Conservation (phyloP, 2,113 vertebrate genomes). For the Gnathonemus echidnorhynchus region DNA sequence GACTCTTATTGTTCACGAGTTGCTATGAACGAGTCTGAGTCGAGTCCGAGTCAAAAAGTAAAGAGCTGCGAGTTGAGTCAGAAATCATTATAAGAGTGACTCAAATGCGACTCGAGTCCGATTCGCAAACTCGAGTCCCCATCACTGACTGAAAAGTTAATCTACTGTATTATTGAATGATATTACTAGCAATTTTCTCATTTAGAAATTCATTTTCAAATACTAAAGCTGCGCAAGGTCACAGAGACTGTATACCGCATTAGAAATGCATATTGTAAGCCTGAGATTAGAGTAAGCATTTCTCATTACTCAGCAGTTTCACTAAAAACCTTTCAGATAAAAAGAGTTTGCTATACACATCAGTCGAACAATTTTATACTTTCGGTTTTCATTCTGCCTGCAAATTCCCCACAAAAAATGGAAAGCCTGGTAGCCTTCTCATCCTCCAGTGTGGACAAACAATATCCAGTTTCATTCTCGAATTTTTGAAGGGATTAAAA, state of each 20-base stretch:
- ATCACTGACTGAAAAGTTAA: background rate
- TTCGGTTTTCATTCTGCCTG: background rate
- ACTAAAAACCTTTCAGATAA: background rate
- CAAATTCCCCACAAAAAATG: background rate
- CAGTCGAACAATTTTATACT: background rate
- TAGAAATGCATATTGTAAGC: background rate
- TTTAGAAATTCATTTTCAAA: background rate
- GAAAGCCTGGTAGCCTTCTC: background rate
- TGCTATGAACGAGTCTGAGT: too few species aligned
- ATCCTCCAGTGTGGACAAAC: conserved; percentile 33
- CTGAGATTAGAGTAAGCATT: background rate
- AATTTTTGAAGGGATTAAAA: conserved; percentile 59
- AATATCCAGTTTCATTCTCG: conserved; percentile 55
- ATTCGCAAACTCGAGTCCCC: too few species aligned
- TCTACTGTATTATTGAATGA: background rate
- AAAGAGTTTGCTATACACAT: background rate
- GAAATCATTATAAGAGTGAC: too few species aligned
- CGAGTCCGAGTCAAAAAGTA: too few species aligned
- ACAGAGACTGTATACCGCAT: background rate
- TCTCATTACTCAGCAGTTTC: background rate
- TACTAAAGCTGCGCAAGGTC: background rate
- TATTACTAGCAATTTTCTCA: background rate
- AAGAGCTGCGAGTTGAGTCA: too few species aligned
- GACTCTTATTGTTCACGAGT: too few species aligned
- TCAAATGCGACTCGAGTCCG: too few species aligned